Conservation (phyloP, 2,888 invertebrate genomes). For the Microctonus aethiopoides region DNA sequence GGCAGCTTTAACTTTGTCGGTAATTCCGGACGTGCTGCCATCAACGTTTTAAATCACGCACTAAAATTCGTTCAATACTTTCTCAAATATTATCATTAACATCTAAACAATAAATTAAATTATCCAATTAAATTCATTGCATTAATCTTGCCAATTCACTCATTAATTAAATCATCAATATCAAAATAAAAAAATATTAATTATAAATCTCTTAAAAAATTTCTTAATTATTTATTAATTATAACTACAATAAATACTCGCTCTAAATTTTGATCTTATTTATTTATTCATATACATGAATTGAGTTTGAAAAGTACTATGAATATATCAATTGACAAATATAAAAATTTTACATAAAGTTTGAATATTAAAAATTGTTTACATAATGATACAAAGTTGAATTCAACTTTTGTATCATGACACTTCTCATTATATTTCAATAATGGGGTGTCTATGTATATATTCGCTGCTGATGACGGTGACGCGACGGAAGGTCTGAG, state of each 20-base stretch:
- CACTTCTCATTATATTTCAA: neutral
- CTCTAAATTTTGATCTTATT: no score
- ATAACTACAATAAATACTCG: no score
- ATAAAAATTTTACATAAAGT: neutral
- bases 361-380: neutral
- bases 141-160: no score
- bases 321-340: no score
- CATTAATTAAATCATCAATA: no score
- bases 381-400: neutral
- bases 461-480: neutral
- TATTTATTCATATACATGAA: no score
- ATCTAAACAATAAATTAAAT: neutral
- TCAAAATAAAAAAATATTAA: no score
- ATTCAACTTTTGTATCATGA: neutral
- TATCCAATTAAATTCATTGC: neutral
- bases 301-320: no score
- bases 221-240: no score
- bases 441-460: constrained; percentile 10
- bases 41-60: constrained; percentile 51
- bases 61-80: constrained; percentile 48
- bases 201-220: no score
- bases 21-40: constrained; percentile 64
- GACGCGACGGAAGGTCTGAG: constrained; percentile 29
- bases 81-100: no score
- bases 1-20: constrained; percentile 59